Percentiles rank a stretch among this genome's conserved stretches.
phyloP scores from a whole-genome alignment of 2,888 invertebrate genomes.

The Sialis lutaria region DNA sequence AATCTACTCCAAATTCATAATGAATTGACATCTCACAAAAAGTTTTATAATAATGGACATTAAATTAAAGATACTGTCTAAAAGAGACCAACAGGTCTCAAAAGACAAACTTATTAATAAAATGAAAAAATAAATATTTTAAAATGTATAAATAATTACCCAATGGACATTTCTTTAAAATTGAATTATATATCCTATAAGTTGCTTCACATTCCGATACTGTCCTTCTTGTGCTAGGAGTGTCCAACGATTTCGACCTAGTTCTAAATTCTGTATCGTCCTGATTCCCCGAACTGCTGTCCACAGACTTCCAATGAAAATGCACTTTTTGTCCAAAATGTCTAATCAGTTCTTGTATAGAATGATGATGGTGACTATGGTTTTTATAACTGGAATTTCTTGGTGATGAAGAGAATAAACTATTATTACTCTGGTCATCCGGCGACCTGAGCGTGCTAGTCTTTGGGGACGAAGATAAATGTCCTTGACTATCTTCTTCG shows the following conservation, averaged over 20 bases:
- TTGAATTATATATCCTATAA: conserved; percentile 64
- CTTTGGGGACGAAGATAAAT: too few relatives aligned
- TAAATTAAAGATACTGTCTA: too few relatives aligned
- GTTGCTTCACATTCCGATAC: conserved; percentile 66
- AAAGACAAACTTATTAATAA: too few relatives aligned
- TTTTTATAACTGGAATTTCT: conserved; percentile 6
- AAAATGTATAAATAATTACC: background rate
- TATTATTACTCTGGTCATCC: background rate
- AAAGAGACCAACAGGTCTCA: too few relatives aligned
- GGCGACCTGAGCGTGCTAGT: conserved; percentile 8
- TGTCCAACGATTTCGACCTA: conserved; percentile 64
- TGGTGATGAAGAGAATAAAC: conserved; percentile 3
- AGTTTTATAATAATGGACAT: too few relatives aligned
- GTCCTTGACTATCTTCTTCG: too few relatives aligned
- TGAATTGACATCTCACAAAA: too few relatives aligned
- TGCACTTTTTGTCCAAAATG: conserved; percentile 60
- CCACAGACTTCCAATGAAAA: conserved; percentile 47
- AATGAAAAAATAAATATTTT: too few relatives aligned
- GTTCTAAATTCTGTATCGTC: conserved; percentile 51
- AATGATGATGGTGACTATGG: conserved; percentile 40
- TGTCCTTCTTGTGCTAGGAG: conserved; percentile 31
- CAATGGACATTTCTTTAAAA: conserved; percentile 50
- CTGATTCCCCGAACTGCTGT: conserved; percentile 33
- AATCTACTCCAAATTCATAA: too few relatives aligned
- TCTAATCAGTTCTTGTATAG: conserved; percentile 59